Conservation (phyloP, 2,113 vertebrate species). For the Pluvianellus socialis region DNA sequence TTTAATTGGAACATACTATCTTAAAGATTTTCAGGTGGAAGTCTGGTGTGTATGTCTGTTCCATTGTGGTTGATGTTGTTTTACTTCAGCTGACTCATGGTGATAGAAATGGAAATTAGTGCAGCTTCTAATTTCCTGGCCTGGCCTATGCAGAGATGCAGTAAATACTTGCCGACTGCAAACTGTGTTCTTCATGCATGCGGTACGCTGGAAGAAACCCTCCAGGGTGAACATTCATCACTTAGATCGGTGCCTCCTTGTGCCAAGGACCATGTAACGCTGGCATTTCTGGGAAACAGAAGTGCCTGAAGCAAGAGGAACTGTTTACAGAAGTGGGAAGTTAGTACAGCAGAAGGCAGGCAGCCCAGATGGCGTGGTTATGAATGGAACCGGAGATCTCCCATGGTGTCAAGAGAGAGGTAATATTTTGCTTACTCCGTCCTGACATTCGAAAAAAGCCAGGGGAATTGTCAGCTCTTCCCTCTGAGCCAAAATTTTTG, state of each 20-base stretch:
- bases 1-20: background rate
- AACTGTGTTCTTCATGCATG: background rate
- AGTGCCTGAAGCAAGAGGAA: background rate
- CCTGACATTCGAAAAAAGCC: background rate
- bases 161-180: background rate
- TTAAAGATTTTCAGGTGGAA: background rate
- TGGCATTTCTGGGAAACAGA: background rate
- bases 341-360: background rate
- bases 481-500: background rate
- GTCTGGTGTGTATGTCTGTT: background rate
- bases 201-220: background rate
- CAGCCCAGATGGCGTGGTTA: background rate
- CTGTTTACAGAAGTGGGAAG: background rate
- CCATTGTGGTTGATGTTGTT: background rate
- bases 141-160: background rate
- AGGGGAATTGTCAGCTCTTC: background rate
- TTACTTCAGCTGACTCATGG: background rate
- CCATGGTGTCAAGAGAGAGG: background rate
- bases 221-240: background rate
- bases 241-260: background rate
- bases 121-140: background rate
- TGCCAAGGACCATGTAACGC: background rate
- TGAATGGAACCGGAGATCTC: slow-evolving; percentile 7
- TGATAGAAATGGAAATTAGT: background rate
- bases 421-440: background rate